Conservation (phyloP, 2,113 vertebrate species). For the Python bivittatus region DNA sequence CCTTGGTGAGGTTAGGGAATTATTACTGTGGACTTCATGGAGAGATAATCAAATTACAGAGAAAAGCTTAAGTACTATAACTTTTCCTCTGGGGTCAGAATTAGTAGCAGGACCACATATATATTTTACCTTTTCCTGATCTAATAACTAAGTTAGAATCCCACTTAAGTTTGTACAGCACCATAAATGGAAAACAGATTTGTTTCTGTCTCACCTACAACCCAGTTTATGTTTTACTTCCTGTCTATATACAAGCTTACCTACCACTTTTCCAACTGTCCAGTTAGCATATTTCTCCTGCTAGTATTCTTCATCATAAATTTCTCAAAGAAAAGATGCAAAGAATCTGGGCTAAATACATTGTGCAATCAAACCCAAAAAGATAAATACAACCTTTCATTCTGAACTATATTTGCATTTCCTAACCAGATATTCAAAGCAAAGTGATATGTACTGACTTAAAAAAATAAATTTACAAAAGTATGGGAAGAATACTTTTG, state of each 20-base stretch:
- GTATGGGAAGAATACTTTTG: not conserved
- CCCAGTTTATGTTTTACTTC: not conserved
- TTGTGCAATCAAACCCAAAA: slow-evolving; percentile 38
- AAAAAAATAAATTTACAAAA: not conserved
- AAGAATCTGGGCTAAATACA: slow-evolving; percentile 58
- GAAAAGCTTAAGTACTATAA: not conserved
- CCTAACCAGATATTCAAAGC: slow-evolving; percentile 28
- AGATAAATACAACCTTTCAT: slow-evolving; percentile 26
- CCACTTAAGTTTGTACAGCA: fast-evolving
- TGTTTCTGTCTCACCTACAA: not conserved
- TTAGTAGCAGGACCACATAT: not conserved
- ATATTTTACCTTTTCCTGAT: not conserved
- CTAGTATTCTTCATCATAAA: slow-evolving; percentile 40
- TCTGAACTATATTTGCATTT: slow-evolving; percentile 38
- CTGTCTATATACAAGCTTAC: not conserved
- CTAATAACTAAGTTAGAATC: not conserved
- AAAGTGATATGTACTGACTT: slow-evolving; percentile 3
- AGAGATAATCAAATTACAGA: not conserved
- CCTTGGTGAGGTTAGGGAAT: not conserved
- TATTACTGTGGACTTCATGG: slow-evolving; percentile 6
- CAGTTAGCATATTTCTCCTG: slow-evolving; percentile 47
- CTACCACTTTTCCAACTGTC: slow-evolving; percentile 25
- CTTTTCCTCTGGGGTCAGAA: not conserved
- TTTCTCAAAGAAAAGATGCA: slow-evolving; percentile 36
- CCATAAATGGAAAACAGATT: not conserved